Evolutionary conservation across 2,888 invertebrate species (phyloP).

Genomic region (Apoda limacodes): DNA sequence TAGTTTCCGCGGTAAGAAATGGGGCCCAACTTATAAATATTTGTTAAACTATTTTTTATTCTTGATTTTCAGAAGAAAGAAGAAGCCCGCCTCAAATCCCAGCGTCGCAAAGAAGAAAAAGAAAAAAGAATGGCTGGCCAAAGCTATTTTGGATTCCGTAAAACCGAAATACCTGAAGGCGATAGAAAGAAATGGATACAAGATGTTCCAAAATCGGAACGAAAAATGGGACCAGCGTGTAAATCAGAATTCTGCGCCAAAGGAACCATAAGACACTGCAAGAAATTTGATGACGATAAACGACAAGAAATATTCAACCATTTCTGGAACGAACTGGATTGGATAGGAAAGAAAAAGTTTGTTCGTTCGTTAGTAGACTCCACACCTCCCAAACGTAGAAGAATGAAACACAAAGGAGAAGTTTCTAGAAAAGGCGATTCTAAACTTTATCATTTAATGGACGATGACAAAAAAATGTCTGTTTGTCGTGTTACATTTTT

Average conservation of each 20-base stretch:
- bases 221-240: slow-evolving; percentile 35
- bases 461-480: slow-evolving; percentile 23
- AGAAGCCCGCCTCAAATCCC: slow-evolving; percentile 27
- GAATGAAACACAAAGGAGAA: slow-evolving; percentile 26
- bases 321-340: slow-evolving; percentile 43
- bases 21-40: too few relatives aligned
- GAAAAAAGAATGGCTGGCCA: slow-evolving; percentile 43
- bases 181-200: slow-evolving; percentile 34
- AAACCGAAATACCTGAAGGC: slow-evolving; percentile 17
- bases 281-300: slow-evolving; percentile 24
- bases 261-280: slow-evolving; percentile 26
- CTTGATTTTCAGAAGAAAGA: slow-evolving; percentile 27
- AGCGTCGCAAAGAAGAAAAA: slow-evolving; percentile 33
- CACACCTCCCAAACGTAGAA: slow-evolving; percentile 33
- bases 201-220: slow-evolving; percentile 38
- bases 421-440: slow-evolving; percentile 39
- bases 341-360: slow-evolving; percentile 34
- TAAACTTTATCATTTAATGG: slow-evolving; percentile 31
- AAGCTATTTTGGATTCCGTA: slow-evolving; percentile 41
- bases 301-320: slow-evolving; percentile 30
- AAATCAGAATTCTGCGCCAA: slow-evolving; percentile 30
- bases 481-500: slow-evolving; percentile 43
- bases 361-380: slow-evolving; percentile 32
- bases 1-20: too few relatives aligned
- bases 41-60: slow-evolving; percentile 7